These are phyloP conservation scores for Dendrolimus punctatus DNA, from an alignment of 1,140 invertebrate genomes.

Conservation along the genomic window DNA sequence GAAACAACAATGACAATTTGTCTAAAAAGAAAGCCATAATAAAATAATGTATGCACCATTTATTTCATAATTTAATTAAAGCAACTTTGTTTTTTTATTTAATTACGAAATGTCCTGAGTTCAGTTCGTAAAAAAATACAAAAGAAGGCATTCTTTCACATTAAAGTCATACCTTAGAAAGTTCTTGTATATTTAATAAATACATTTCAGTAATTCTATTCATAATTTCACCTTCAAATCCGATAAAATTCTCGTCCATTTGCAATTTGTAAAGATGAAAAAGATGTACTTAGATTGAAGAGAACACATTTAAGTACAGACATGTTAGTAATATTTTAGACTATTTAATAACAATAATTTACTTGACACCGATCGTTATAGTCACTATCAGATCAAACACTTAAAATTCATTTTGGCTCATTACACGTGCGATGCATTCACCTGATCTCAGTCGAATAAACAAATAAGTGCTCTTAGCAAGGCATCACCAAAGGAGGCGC, in stretches of 20 bases:
- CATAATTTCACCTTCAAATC: no score
- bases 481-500: conserved; percentile 57
- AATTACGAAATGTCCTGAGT: conserved; percentile 11
- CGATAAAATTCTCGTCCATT: no score
- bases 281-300: no score
- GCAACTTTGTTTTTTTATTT: conserved; percentile 3
- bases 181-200: background rate
- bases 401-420: background rate
- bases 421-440: conserved; percentile 8
- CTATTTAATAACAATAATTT: no score
- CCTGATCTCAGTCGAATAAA: conserved; percentile 57
- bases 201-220: no score
- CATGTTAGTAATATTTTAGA: no score
- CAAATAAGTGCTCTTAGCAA: conserved; percentile 62
- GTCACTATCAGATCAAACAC: background rate
- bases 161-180: background rate
- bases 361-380: background rate
- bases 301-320: no score
- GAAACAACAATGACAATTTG: background rate
- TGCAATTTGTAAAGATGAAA: no score
- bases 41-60: no score
- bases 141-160: conserved; percentile 18
- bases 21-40: no score
- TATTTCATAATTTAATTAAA: no score
- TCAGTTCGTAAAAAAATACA: conserved; percentile 32